Base-by-base conservation (phyloP, 2,888 invertebrate species). In the Dascillus cervinus region DNA sequence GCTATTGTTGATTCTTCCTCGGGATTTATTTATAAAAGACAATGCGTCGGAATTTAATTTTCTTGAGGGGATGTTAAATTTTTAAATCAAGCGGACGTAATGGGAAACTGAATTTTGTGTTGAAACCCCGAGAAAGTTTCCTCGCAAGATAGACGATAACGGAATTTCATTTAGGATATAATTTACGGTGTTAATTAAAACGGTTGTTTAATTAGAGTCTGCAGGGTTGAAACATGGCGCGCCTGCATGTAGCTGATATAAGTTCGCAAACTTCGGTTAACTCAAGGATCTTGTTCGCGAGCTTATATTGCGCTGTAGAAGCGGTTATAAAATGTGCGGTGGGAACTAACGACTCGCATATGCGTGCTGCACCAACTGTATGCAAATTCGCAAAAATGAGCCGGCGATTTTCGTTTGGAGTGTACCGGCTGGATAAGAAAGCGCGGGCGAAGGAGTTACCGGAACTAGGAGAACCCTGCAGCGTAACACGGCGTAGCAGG, bases 111-210 rank as follows among this genome's bases (percentile, higher is more conserved):
- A 32, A 34, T 38, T 38, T 33, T 28, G n/a, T n/a, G n/a, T n/a
- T n/a, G n/a, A n/a, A n/a, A n/a, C n/a, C n/a, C n/a, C n/a, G n/a
- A n/a, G n/a, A 34, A 28, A 29, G 34, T 34, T 32, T 29, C 30
- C 29, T 32, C 37, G 26, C 32, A 43, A 52, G 60, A 61, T 61
- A 56, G 59, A 60, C 59, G 62, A 59, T 62, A 60, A 56, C 56
- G 59, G 56, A 63, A 62, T 64, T 64, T 64, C 64, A 62, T 65
- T 64, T 60, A 58, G 53, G 61, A 55, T 58, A 62, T 65, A 65
- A 66, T 65, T 66, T 63, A 66, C 58, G 53, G 59, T 57, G 63
- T 66, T 67, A 66, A 67, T 66, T 66, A 67, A 66, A 66, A 66
- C 65, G 62, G 63, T 58, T 60, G 65, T 66, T 67, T 65, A 65